Base-by-base conservation (phyloP, 2,888 invertebrate genomes). In the Tridacna gigas region DNA sequence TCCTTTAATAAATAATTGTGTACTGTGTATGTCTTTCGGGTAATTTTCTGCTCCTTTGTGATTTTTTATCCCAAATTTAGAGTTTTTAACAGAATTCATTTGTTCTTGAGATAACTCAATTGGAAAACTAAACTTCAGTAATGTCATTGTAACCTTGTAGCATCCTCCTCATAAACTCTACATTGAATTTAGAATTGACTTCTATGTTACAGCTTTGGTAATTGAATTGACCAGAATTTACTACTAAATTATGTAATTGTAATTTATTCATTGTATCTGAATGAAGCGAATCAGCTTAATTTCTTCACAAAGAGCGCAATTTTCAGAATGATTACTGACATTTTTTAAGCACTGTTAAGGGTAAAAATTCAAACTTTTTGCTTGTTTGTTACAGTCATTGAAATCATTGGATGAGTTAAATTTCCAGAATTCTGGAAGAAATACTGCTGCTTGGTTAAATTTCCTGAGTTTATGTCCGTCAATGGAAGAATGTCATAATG, bases 171-270 rank as follows among this genome's bases (percentile, higher is more conserved):
- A 66, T 66, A 25, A 26, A 66, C 11, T 66, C 28, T 26, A 18
- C 18, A 66, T 66, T 26, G 26, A 66, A 66, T 26, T 66, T 66
- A 11, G 26, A 26, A 66, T 66, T 26, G 11, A 66, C 66, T 26
- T 25, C 26, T 9, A 66, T 66, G 7, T 25, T 22, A 11, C 11
- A 26, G 12, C 25, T 26, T 26, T 26, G 11, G 26, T 11, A 66
- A 66, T 66, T 66, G 18, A 11, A 66, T 11, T 25, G 5, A 26
- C 66, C 66, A 15, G 61, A n/a, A 26, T 9, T 13, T 26, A 26
- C 18, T 13, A 66, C 26, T 25, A 66, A 20, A 5, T 26, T 66
- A 26, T 66, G 22, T 26, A 66, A 11, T 4, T 12, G 13, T 26
- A 66, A 18, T 26, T 11, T 22, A 26, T 66, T 61, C 12, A 66